A percentile compares a stretch with the other conserved stretches of the same genome.
Conservation (phyloP, 2,113 vertebrate genomes). For the Uria aalge region DNA sequence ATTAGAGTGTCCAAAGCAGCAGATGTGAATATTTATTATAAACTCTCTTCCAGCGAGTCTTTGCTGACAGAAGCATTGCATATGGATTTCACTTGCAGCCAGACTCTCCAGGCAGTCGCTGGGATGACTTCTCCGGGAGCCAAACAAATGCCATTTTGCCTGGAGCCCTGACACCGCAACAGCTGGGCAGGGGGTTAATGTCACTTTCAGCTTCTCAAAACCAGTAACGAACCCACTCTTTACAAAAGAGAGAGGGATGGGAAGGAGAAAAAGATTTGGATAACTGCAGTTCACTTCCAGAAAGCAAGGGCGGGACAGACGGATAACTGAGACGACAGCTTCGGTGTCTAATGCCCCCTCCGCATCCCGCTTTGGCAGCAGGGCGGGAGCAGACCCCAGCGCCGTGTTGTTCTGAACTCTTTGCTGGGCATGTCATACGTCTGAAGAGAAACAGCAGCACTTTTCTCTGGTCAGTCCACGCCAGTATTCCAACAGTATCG, state of each 20-base stretch:
- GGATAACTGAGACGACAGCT: background rate
- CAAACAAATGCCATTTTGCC: constrained; percentile 34
- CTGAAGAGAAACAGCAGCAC: background rate
- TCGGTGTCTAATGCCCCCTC: background rate
- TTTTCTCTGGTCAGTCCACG: background rate
- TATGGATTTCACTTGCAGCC: constrained; percentile 56
- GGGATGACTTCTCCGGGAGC: constrained; percentile 46
- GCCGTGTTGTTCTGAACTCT: background rate
- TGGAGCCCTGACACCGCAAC: background rate
- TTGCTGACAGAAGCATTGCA: constrained; percentile 74
- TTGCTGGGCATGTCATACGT: background rate
- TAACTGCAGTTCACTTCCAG: background rate
- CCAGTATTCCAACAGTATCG: fast-evolving
- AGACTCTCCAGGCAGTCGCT: constrained; percentile 37
- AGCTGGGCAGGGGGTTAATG: constrained; percentile 1
- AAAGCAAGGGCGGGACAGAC: background rate
- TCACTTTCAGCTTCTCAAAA: constrained; percentile 28
- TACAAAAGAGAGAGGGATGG: background rate
- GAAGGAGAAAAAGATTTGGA: background rate
- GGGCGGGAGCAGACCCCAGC: background rate
- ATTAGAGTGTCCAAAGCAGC: constrained; percentile 78
- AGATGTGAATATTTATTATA: constrained; percentile 81
- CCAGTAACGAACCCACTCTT: background rate
- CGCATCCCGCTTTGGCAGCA: background rate
- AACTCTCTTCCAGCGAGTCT: constrained; percentile 59